These are phyloP conservation scores for Nothobranchius kuhntae DNA, from an alignment of 2,113 vertebrate species.

Conservation along the genomic window DNA sequence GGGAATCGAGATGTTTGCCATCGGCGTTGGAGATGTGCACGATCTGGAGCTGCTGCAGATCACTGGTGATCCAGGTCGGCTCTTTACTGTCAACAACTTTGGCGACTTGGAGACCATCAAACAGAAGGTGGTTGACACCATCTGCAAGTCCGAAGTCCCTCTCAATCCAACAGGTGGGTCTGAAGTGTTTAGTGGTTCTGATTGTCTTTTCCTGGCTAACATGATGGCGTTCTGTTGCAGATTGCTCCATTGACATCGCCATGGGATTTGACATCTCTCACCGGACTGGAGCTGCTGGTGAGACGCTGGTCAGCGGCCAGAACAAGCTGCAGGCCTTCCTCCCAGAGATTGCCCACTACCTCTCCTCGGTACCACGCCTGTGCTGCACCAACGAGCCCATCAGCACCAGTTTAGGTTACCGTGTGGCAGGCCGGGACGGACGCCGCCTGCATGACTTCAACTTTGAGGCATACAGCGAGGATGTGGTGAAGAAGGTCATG, in stretches of 20 bases:
- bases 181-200: too few species aligned
- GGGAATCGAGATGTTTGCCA: constrained; percentile 71
- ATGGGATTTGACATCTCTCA: constrained; percentile 85
- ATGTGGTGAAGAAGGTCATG: constrained; percentile 78
- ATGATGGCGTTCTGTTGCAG: constrained; percentile 53
- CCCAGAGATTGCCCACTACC: constrained; percentile 69
- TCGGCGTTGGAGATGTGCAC: constrained; percentile 70
- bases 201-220: too few species aligned
- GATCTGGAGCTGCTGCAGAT: constrained; percentile 72
- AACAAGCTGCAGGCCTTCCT: constrained; percentile 68
- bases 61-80: constrained; percentile 36
- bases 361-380: constrained; percentile 66
- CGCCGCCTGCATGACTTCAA: constrained; percentile 69
- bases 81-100: constrained; percentile 72
- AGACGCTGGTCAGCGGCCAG: constrained; percentile 62
- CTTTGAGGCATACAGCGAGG: constrained; percentile 76
- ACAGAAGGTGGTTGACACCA: constrained; percentile 63
- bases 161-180: neutral
- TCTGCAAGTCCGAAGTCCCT: constrained; percentile 51
- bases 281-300: neutral
- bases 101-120: constrained; percentile 56
- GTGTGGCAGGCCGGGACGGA: constrained; percentile 60
- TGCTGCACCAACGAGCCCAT: constrained; percentile 70
- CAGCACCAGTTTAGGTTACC: constrained; percentile 69
- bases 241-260: constrained; percentile 82